Evolutionary conservation across 2,888 invertebrate species (phyloP), one percentile per base, ranked within the genome.

Genomic region (Chromoteleia sp.): DNA sequence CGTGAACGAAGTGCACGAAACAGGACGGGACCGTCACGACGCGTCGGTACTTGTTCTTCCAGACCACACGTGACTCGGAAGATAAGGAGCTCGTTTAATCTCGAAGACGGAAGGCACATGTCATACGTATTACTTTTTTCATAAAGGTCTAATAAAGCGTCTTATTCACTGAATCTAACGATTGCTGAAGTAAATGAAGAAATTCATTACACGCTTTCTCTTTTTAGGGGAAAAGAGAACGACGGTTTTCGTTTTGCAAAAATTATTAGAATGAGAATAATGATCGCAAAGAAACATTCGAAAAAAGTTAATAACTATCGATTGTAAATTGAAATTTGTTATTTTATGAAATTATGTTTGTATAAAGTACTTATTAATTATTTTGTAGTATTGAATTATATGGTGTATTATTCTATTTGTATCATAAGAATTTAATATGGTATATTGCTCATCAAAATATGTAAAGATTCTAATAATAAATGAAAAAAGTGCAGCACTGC

Each of bases 61-160:
- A 39, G 45, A 61, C 43, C 59, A 82, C 82, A 87, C 87, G 87
- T 87, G 87, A 87, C 85, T 78, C 73, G 87, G 80, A 83, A 81
- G 65, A 83, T 77, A 87, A 87, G 61, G 76, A 58, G 65, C 52
- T 67, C 58, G 30, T 58, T 67, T 78, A 76, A 76, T 68, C 61
- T 68, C 50, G 52, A 67, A 29, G 25, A 41, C 25, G 52, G 12
- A 41, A 41, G 30, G 8, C 52, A n/a, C 30, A 29, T 33, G 36
- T 54, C 67, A 1, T 36, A 43, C 36, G 19, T 30, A 15, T 41
- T 45, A 30, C 21, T 56, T 39, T 50, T 65, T 65, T 52, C 39
- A 52, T 67, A 39, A 54, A 67, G 10, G 48, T 15, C 4, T 45
- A 39, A 65, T 39, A 39, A 63, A 65, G 21, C 8, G 21, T 4